phyloP scores from a whole-genome alignment of 2,113 vertebrate species.

The Paralichthys olivaceus region DNA sequence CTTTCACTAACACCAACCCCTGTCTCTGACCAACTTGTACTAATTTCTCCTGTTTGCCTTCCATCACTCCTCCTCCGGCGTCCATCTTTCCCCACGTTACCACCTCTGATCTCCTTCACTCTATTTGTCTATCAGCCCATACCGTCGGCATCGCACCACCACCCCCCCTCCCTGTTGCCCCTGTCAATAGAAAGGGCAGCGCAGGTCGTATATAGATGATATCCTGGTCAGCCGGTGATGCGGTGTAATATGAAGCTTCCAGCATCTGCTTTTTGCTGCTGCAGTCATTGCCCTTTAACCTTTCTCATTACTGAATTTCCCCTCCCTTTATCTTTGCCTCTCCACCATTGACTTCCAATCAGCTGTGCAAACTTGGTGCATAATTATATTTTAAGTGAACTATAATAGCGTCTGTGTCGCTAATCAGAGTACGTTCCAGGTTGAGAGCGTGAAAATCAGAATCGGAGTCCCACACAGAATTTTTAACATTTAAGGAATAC shows the following conservation, averaged over 20 bases:
- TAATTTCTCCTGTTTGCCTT: slow-evolving; percentile 53
- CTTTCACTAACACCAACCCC: slow-evolving; percentile 14
- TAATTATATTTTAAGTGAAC: neutral
- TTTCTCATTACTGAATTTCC: slow-evolving; percentile 57
- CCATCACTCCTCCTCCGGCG: slow-evolving; percentile 41
- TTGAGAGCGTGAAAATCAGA: slow-evolving; percentile 5
- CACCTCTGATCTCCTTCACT: slow-evolving; percentile 37
- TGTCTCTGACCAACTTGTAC: slow-evolving; percentile 33
- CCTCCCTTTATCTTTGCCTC: slow-evolving; percentile 13
- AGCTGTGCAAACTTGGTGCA: neutral
- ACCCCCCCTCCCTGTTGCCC: slow-evolving; percentile 17
- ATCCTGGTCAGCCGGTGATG: slow-evolving; percentile 70
- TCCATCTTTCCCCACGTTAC: slow-evolving; percentile 34
- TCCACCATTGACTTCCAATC: neutral
- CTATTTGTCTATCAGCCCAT: slow-evolving; percentile 30
- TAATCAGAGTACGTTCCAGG: slow-evolving; percentile 5
- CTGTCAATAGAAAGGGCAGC: slow-evolving; percentile 72
- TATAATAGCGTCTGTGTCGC: neutral
- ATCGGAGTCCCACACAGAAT: slow-evolving; percentile 18
- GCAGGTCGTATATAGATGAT: slow-evolving; percentile 67
- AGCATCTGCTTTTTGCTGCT: slow-evolving; percentile 72
- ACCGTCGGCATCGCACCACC: neutral
- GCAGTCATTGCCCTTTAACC: slow-evolving; percentile 70
- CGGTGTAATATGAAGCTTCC: slow-evolving; percentile 68
- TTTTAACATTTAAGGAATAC: slow-evolving; percentile 54